Conservation (phyloP, 64 coral and sea anemone genomes). For the Pocillopora damicornis region DNA sequence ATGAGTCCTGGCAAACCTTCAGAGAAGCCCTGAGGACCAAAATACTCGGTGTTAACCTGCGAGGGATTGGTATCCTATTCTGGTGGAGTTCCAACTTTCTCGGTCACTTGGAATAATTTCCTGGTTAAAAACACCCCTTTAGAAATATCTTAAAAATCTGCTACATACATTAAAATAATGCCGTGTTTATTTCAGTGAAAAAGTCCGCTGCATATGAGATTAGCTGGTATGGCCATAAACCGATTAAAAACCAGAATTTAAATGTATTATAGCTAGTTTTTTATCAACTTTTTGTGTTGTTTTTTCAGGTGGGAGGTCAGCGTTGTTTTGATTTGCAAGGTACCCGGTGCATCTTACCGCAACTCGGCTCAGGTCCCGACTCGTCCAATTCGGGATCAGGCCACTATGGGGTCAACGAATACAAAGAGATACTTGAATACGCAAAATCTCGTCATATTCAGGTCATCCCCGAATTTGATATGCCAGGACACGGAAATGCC, state of each 20-base stretch:
- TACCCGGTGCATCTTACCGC: slow-evolving; percentile 52
- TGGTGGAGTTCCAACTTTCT: no score
- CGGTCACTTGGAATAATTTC: no score
- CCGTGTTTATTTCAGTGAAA: no score
- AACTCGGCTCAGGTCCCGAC: slow-evolving; percentile 66
- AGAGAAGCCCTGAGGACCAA: no score
- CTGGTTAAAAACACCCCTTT: no score
- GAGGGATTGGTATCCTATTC: no score
- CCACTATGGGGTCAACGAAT: slow-evolving; percentile 24
- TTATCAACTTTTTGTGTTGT: neutral
- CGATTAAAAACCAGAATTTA: neutral
- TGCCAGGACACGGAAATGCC: slow-evolving; percentile 85
- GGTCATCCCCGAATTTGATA: slow-evolving; percentile 89
- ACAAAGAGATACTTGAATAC: slow-evolving; percentile 46
- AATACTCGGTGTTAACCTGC: no score
- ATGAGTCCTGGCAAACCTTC: no score
- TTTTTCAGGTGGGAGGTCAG: slow-evolving; percentile 61
- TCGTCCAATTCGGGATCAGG: slow-evolving; percentile 16
- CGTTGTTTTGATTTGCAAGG: slow-evolving; percentile 80
- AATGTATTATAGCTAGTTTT: neutral
- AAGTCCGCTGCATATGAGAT: no score
- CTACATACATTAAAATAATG: no score
- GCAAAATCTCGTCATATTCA: slow-evolving; percentile 74
- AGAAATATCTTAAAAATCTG: no score
- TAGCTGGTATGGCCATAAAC: neutral